These are phyloP conservation scores for Erebia aethiops DNA, from an alignment of 2,888 invertebrate genomes.

Conservation along the genomic window DNA sequence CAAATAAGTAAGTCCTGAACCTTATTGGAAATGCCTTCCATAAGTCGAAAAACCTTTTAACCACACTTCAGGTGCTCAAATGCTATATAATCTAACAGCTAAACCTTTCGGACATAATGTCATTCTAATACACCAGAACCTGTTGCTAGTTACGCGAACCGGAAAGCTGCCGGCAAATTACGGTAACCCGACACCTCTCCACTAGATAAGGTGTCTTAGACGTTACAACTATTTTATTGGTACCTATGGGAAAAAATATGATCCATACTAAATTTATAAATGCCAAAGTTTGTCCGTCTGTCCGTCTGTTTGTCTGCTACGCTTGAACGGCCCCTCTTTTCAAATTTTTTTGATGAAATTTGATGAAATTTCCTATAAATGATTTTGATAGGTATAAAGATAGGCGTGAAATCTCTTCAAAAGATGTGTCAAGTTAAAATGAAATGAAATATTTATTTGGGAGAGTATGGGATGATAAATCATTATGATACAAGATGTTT, in stretches of 20 bases:
- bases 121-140: constrained; percentile 28
- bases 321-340: too few species aligned
- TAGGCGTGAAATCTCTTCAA: too few species aligned
- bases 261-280: background rate
- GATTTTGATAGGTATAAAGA: too few species aligned
- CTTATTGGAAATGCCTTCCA: background rate
- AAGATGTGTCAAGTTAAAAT: too few species aligned
- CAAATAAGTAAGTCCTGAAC: too few species aligned
- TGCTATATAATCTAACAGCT: background rate
- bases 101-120: constrained; percentile 14
- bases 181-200: constrained; percentile 26
- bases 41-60: background rate
- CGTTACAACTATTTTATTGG: constrained; percentile 14
- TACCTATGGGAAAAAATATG: background rate
- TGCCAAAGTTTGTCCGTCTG: too few species aligned
- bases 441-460: too few species aligned
- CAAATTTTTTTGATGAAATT: too few species aligned
- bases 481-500: too few species aligned
- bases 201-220: constrained; percentile 25
- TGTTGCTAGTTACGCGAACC: constrained; percentile 29
- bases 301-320: too few species aligned
- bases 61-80: constrained; percentile 1
- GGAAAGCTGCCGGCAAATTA: constrained; percentile 35
- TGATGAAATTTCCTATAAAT: too few species aligned
- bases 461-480: too few species aligned